Evolutionary conservation across 2,797 vertebrate species (phyloP), one percentile per base, ranked within the genome.

Genomic region (Adrianichthys oophorus): DNA sequence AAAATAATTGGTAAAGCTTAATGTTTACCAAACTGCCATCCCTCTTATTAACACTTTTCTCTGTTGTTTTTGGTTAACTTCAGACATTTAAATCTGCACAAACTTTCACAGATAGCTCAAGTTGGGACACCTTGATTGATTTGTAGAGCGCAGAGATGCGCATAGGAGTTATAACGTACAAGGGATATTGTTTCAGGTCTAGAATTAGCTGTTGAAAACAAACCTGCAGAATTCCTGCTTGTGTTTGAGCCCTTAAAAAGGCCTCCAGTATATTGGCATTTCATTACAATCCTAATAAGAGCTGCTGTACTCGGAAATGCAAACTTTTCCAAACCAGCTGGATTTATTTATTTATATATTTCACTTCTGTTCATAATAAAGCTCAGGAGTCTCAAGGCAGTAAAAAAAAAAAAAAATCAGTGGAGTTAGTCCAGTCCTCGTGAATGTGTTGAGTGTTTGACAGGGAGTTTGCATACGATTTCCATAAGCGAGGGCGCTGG

Each of bases 401-500:
- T 16, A 15, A 62, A 40, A 72, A 48, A 59, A 58, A 24, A 51
- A 64, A 70, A 68, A 48, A 15, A 48, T 23, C 64, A 48, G 54
- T 29, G 51, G 64, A 59, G 58, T 57, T 52, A 55, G 48, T 65
- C 56, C 40, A 45, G 14, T 48, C 47, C 61, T 52, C 55, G 59
- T 61, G 68, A 73, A 59, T 47, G 60, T 8, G 23, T 66, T 73
- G 62, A 23, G 49, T 5, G 47, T 76, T 63, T 40, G 23, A 71
- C 71, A 64, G 63, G 24, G 7, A 62, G 68, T 78, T 80, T 85
- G 76, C 81, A 76, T 83, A 70, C 18, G 40, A 85, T 86, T 82
- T 71, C 62, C 77, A 82, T 84, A 79, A 88, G 79, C 19, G 55
- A 82, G 64, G 61, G 62, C 51, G 78, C 76, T 86, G 82, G 82